A percentile compares a stretch with the other conserved stretches of the same genome.
phyloP scores from a whole-genome alignment of 2,888 invertebrate species.

The Spodoptera picta region DNA sequence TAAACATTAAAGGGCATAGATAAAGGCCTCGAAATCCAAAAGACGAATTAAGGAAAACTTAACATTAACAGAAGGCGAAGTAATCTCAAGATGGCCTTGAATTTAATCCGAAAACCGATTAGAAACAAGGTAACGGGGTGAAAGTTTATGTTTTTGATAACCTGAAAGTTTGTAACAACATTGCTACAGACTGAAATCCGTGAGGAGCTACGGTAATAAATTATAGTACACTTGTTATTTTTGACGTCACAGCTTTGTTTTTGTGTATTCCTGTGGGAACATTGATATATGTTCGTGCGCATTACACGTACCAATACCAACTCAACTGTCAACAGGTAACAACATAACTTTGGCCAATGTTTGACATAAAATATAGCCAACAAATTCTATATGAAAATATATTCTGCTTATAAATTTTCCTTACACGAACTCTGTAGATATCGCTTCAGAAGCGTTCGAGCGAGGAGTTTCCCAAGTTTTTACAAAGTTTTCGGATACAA shows the following conservation, averaged over 20 bases:
- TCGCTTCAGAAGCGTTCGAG: conserved; percentile 41
- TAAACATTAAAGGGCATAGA: too few species aligned
- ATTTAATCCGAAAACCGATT: conserved; percentile 28
- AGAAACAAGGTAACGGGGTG: conserved; percentile 6
- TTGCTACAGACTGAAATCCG: not conserved
- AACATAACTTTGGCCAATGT: conserved; percentile 9
- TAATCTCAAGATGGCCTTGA: conserved; percentile 8
- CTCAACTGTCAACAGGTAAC: conserved; percentile 6
- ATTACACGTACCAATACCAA: not conserved
- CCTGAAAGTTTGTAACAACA: conserved; percentile 22
- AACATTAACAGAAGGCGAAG: conserved; percentile 16
- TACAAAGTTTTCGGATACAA: conserved; percentile 48
- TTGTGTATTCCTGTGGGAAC: conserved; percentile 12
- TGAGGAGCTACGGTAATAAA: conserved; percentile 10
- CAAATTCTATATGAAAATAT: conserved; percentile 35
- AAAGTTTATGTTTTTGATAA: conserved; percentile 37
- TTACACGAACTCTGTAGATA: conserved; percentile 30
- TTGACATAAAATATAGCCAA: conserved; percentile 6
- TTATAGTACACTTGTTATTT: conserved; percentile 1
- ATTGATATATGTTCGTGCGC: conserved; percentile 14
- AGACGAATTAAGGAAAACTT: conserved; percentile 5
- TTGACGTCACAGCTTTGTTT: conserved; percentile 15
- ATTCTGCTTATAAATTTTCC: conserved; percentile 28
- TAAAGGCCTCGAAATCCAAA: not conserved
- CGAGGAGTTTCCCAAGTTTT: conserved; percentile 37